A percentile compares a stretch with the other conserved stretches of the same genome.
Conservation (phyloP, 2,797 vertebrate genomes). For the Astyanax mexicanus region DNA sequence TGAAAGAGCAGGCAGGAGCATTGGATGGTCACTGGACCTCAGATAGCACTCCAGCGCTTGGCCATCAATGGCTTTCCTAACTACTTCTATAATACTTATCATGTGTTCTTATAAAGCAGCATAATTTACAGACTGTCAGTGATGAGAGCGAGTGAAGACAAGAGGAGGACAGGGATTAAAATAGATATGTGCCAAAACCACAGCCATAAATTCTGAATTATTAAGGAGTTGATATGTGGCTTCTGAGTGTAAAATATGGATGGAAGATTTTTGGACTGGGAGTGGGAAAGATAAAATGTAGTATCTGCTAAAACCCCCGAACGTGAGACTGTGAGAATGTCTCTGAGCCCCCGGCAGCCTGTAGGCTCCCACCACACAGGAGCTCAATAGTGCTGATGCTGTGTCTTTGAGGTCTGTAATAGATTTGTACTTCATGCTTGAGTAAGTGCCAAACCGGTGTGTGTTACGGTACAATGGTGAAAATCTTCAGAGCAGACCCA, state of each 20-base stretch:
- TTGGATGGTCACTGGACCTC: background rate
- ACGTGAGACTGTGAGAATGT: slow-evolving; percentile 23
- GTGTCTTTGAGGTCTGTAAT: background rate
- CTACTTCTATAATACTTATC: slow-evolving; percentile 27
- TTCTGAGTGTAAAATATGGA: slow-evolving; percentile 24
- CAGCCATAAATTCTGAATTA: slow-evolving; percentile 34
- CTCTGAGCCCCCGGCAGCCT: background rate
- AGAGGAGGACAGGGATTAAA: slow-evolving; percentile 28
- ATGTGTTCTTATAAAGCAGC: background rate
- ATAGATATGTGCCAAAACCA: slow-evolving; percentile 13
- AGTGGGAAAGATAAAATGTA: slow-evolving; percentile 18
- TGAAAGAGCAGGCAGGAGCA: background rate
- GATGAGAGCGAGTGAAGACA: background rate
- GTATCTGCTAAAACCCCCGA: slow-evolving; percentile 15
- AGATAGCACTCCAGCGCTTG: background rate
- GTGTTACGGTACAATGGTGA: background rate
- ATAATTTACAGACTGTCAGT: slow-evolving; percentile 8
- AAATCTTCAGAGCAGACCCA: background rate
- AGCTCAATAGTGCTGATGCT: background rate
- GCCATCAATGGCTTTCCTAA: slow-evolving; percentile 1
- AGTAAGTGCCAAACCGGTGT: background rate
- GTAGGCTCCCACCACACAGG: slow-evolving; percentile 3
- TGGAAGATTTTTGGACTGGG: slow-evolving; percentile 24
- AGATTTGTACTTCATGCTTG: background rate
- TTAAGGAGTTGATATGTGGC: slow-evolving; percentile 26